These are phyloP conservation scores for Notarius lentiginosus DNA, from an alignment of 2,113 vertebrate species.

Conservation along the genomic window DNA sequence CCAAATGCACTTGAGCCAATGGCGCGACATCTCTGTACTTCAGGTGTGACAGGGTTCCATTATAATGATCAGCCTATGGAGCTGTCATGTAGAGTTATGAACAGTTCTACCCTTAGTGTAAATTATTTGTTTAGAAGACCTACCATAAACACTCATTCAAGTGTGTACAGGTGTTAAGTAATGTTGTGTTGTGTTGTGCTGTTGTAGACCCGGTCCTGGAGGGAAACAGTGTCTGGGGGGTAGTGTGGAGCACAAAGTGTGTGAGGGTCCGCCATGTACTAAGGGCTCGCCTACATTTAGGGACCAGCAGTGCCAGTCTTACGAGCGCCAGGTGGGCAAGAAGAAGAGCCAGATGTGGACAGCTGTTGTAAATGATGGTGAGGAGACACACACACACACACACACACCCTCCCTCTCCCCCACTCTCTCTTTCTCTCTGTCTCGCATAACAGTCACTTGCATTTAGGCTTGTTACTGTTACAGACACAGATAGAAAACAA, in stretches of 20 bases:
- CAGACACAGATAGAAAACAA: not conserved
- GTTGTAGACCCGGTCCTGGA: slow-evolving; percentile 82
- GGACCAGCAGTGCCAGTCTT: slow-evolving; percentile 93
- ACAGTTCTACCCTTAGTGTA: not conserved
- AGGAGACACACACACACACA: slow-evolving; percentile 43
- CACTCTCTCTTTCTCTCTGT: too few relatives aligned
- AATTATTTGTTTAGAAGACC: not conserved
- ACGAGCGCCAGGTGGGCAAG: slow-evolving; percentile 79
- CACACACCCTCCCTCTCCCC: too few relatives aligned
- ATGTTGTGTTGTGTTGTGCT: not conserved
- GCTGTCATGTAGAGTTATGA: not conserved
- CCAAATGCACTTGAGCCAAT: not conserved
- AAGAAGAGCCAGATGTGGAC: slow-evolving; percentile 81
- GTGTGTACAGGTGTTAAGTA: not conserved
- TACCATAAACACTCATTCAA: not conserved
- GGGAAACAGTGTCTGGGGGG: slow-evolving; percentile 82
- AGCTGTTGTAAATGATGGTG: slow-evolving; percentile 83
- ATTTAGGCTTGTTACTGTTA: not conserved
- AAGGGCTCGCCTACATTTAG: slow-evolving; percentile 88
- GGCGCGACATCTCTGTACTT: not conserved
- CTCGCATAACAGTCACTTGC: not conserved
- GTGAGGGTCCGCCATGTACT: slow-evolving; percentile 85
- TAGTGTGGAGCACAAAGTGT: slow-evolving; percentile 90
- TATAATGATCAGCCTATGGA: not conserved
- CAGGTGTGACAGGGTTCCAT: not conserved